Evolutionary conservation across 1,140 invertebrate genomes (phyloP), one percentile per base, ranked within the genome.

Genomic region (Apis cerana): DNA sequence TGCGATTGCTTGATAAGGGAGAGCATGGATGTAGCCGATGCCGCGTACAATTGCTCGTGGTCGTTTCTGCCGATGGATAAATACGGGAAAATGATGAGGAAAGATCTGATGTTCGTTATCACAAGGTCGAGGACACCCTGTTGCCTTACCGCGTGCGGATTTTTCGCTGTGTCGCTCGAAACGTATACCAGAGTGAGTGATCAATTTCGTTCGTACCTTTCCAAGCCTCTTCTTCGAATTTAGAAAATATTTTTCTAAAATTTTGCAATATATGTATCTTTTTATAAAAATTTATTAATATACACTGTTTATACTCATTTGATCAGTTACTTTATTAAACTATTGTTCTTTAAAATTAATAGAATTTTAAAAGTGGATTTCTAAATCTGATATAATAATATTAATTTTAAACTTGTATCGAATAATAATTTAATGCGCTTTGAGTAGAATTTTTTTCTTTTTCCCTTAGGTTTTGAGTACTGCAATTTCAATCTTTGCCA

Each of bases 121-220:
- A 23, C 70, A 19, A 69, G 85, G 54, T 70, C 87, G 1, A 59
- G 5, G 3, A 58, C 23, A 48, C 52, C 80, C 0, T 87, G 87
- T 19, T 85, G 67, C 19, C 54, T 89, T 19, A 85, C 80, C 4
- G 88, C 85, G 15, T 64, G 82, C 21, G 85, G 85, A 50, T 87
- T 89, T 23, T 86, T 85, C 48, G 58, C 68, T 3, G 83, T 89
- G 0, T 85, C 88, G 0, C 56, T 88, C 13, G 80, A 89, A 61
- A 85, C 82, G 3, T 89, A 88, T 10, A 83, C 80, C 33, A 15
- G 33, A 75, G 88, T 82, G 83, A 88, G n/a, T 13, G 17, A 13
- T 7, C 1, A n/a, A n/a, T 1, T 27, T 27, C 27, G 27, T 27
- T 27, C n/a, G n/a, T n/a, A n/a, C n/a, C n/a, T n/a, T n/a, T n/a